Evolutionary conservation across 2,797 vertebrate species (phyloP), one percentile per base, ranked within the genome.

Genomic region (Avahi laniger): DNA sequence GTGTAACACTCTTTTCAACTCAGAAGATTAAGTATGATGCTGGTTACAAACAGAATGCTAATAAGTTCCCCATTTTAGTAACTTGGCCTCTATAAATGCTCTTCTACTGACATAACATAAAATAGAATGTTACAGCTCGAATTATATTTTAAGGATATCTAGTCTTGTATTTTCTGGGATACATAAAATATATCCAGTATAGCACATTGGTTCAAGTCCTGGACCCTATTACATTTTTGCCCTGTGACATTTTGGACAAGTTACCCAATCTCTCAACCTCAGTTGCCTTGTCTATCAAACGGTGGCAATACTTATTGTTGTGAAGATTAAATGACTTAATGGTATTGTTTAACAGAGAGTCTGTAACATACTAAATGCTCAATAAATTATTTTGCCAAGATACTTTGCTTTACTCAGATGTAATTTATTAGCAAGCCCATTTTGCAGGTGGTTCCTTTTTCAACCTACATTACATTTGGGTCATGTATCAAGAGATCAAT

Each of bases 371-470:
- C 2, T 43, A 89, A 73, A 7, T 35, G 14, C 7, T 81, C 65
- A 86, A 72, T 75, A 80, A 87, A 81, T 50, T 61, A 85, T 38
- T 72, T 69, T 88, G 83, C 28, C 61, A 65, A 72, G 79, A 61
- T 46, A 89, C 20, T 50, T 87, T 8, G 84, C 35, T 91, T 28
- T 87, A n/a, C 79, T 94, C 20, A 89, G 79, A 67, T 48, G 33
- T 88, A 82, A n/a, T 91, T 90, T 79, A 67, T 76, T 41, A 94
- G 17, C 54, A 30, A 91, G 48, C 43, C 57, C 61, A 91, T 94
- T 90, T 97, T 96, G 48, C 20, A 75, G 28, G 54, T 61, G 14
- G 57, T 78, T 75, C 52, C 80, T 84, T 91, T 94, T 83, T 35
- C 46, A 86, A 93, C 22, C 30, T 75, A 79, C 3, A 73, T 12